A percentile compares a stretch with the other conserved stretches of the same genome.
These are phyloP conservation scores for Macquaria ambigua DNA, from an alignment of 2,113 vertebrate genomes.

Conservation along the genomic window DNA sequence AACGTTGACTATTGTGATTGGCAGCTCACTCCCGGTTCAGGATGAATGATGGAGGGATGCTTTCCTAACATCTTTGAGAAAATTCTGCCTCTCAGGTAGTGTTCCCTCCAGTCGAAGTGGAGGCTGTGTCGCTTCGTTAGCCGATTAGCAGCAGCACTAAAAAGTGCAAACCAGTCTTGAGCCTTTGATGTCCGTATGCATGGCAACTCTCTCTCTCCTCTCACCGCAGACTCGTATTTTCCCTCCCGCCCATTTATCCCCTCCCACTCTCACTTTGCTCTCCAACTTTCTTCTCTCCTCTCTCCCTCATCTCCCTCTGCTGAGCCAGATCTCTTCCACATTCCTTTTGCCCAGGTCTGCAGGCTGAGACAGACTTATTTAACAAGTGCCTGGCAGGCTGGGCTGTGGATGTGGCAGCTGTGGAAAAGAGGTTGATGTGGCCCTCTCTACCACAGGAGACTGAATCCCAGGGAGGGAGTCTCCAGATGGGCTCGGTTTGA, in stretches of 20 bases:
- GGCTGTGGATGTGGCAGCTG: constrained; percentile 76
- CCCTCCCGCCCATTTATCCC: constrained; percentile 54
- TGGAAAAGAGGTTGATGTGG: constrained; percentile 66
- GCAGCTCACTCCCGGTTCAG: constrained; percentile 25
- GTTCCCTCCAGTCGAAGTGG: constrained; percentile 28
- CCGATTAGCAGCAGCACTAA: constrained; percentile 55
- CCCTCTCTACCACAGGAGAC: constrained; percentile 71
- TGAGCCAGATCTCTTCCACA: constrained; percentile 65
- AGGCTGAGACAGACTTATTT: constrained; percentile 74
- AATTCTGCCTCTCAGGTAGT: constrained; percentile 7
- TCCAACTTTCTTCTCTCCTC: constrained; percentile 63
- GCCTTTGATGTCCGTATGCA: constrained; percentile 73
- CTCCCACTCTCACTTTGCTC: constrained; percentile 63
- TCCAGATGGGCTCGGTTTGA: constrained; percentile 82
- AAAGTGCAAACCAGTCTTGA: constrained; percentile 53
- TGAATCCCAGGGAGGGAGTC: constrained; percentile 74
- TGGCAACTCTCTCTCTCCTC: constrained; percentile 51
- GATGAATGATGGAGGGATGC: constrained; percentile 32
- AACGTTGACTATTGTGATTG: constrained; percentile 24
- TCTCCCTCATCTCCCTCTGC: constrained; percentile 59
- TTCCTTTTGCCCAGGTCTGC: constrained; percentile 61
- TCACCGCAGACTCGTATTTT: constrained; percentile 52
- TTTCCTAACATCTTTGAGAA: constrained; percentile 31
- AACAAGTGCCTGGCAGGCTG: constrained; percentile 75
- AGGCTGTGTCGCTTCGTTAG: constrained; percentile 24